Evolutionary conservation across 2,113 vertebrate species (phyloP), one percentile per base, ranked within the genome.

Genomic region (Alligator sinensis): DNA sequence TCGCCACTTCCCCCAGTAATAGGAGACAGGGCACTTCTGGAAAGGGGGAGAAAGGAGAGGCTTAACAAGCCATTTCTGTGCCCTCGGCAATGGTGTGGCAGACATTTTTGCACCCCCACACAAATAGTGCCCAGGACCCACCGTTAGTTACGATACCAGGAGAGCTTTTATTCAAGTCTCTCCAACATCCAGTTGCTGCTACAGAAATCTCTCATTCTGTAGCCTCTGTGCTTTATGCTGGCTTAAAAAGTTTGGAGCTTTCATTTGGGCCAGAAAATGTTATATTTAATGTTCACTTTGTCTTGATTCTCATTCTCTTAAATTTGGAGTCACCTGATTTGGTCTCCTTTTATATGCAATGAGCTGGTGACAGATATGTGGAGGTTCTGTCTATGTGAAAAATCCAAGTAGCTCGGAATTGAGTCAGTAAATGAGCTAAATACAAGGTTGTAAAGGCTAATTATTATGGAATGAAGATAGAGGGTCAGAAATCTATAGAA

Each of bases 381-480:
- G 47, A 47, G 47, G 47, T 47, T 47, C 47, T 47, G 47, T 47
- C 47, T 47, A 47, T 66, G 84, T 57, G 3, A 64, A 85, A 81
- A 89, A 81, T 61, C 16, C 54, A 54, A 86, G 22, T 11, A 24
- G 38, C 55, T 2, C 18, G 3, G 17, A 66, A 25, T 54, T 84
- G 80, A 90, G 13, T 80, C 47, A 47, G 47, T 47, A 57, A 91
- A 80, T 61, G 80, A 90, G 47, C 34, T 19, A 14, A 91, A 70
- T 17, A 34, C 12, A 5, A 77, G 64, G 22, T 6, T 11, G 27
- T 84, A 75, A 78, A 94, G 90, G 70, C 82, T 72, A 81, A 16
- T 82, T 79, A 90, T 97, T 97, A 95, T 98, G 97, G 98, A 98
- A 98, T 96, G 94, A 95, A 95, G 96, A 98, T 97, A 97, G 97